phyloP scores from a whole-genome alignment of 2,888 invertebrate genomes.

The Chalcis sispes region DNA sequence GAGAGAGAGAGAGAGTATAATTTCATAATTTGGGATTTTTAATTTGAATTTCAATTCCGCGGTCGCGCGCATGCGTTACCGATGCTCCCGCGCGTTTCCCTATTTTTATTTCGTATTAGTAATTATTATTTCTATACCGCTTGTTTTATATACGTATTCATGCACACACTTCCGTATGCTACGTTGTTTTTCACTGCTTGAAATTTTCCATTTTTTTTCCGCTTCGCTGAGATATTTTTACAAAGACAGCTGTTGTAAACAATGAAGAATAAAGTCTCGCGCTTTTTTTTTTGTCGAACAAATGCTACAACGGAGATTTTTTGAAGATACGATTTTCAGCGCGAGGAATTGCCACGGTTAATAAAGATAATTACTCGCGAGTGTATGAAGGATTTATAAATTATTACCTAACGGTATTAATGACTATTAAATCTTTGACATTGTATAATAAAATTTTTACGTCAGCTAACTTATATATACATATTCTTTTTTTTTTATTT shows the following conservation, averaged over 20 bases:
- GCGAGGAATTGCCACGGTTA: neutral
- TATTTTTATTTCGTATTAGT: too few relatives aligned
- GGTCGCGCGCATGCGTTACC: conserved; percentile 31
- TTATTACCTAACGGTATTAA: conserved; percentile 18
- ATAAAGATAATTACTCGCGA: neutral
- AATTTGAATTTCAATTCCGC: conserved; percentile 74
- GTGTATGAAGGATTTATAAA: neutral
- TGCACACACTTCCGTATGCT: neutral
- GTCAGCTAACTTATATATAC: too few relatives aligned
- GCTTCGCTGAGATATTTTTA: conserved; percentile 25
- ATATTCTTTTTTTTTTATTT: too few relatives aligned
- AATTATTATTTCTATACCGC: too few relatives aligned
- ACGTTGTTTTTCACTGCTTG: too few relatives aligned
- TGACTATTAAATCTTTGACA: neutral
- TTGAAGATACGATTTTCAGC: too few relatives aligned
- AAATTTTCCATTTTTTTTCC: too few relatives aligned
- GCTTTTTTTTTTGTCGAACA: conserved; percentile 2
- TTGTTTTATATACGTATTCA: too few relatives aligned
- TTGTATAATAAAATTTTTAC: too few relatives aligned
- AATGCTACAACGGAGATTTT: too few relatives aligned
- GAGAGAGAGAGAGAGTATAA: conserved; percentile 60
- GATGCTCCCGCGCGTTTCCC: too few relatives aligned
- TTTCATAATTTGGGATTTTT: conserved; percentile 73
- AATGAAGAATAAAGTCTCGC: conserved; percentile 25
- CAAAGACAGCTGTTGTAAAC: conserved; percentile 36